Percentiles rank a stretch among this genome's conserved stretches.
These are phyloP conservation scores for Empidonax traillii DNA, from an alignment of 2,113 vertebrate species.

Conservation along the genomic window DNA sequence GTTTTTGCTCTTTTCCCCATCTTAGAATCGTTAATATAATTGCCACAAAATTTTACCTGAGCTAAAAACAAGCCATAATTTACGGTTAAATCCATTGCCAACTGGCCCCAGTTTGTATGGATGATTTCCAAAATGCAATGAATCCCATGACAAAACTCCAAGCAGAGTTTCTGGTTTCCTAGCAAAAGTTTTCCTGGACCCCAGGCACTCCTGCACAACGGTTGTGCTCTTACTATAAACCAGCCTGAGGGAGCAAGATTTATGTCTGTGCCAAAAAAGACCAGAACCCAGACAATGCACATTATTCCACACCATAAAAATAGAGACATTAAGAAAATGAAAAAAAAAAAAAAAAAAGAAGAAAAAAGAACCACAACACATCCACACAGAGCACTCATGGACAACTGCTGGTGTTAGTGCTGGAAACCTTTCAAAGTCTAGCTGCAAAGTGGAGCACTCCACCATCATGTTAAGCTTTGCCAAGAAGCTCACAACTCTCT, in stretches of 20 bases:
- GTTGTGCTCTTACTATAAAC: neutral
- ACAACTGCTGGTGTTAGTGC: neutral
- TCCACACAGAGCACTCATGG: neutral
- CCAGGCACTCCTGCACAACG: neutral
- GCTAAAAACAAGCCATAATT: neutral
- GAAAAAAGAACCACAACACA: neutral
- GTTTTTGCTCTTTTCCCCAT: neutral
- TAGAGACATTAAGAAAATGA: neutral
- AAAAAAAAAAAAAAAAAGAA: neutral
- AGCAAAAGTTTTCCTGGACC: conserved; percentile 31
- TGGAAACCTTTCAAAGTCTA: conserved; percentile 16
- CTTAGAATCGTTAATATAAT: neutral
- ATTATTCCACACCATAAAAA: neutral
- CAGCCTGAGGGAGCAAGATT: neutral
- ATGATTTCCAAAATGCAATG: neutral
- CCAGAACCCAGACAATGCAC: conserved; percentile 18
- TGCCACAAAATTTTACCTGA: neutral
- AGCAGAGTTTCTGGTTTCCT: neutral
- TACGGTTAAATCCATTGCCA: neutral
- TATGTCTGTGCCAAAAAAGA: neutral
- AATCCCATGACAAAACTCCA: conserved; percentile 12
- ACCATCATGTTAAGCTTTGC: neutral
- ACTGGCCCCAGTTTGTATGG: neutral
- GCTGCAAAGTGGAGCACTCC: neutral
- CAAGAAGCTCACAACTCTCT: conserved; percentile 19